These are phyloP conservation scores for Darevskia nairensis DNA, from an alignment of 2,797 vertebrate genomes.

Conservation along the genomic window DNA sequence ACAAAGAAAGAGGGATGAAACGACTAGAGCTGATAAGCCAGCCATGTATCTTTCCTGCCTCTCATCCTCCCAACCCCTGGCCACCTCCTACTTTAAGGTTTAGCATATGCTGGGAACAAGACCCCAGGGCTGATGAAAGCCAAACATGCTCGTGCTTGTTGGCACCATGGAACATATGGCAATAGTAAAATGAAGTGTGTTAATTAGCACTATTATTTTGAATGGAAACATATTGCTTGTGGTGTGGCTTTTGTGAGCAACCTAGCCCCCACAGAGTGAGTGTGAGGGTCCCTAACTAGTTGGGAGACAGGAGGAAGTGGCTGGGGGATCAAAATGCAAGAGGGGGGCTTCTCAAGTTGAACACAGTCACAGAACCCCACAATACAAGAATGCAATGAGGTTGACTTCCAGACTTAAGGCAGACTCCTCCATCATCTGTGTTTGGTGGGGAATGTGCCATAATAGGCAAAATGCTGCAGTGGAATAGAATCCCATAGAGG, in stretches of 20 bases:
- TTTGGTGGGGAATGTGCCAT: not conserved
- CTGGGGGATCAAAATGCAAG: not conserved
- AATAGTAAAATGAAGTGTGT: conserved; percentile 52
- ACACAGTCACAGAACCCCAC: not conserved
- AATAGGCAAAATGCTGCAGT: not conserved
- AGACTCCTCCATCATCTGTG: not conserved
- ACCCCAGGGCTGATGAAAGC: not conserved
- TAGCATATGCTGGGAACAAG: conserved; percentile 3
- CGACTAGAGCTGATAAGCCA: not conserved
- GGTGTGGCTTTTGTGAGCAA: conserved; percentile 55
- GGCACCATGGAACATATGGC: conserved; percentile 44
- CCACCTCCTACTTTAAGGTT: not conserved
- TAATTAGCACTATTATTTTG: conserved; percentile 72
- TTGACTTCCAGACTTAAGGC: not conserved
- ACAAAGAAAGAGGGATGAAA: conserved; percentile 3
- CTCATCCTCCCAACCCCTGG: not conserved
- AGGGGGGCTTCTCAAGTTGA: not conserved
- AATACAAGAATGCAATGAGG: not conserved
- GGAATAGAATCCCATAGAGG: no score
- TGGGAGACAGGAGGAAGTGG: conserved; percentile 45
- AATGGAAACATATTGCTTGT: conserved; percentile 67
- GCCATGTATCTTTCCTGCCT: not conserved
- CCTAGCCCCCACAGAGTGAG: conserved; percentile 58
- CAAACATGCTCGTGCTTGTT: conserved; percentile 7
- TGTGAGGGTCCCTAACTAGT: conserved; percentile 5